These are phyloP conservation scores for Diabrotica balteata DNA, from an alignment of 2,888 invertebrate species.

Conservation along the genomic window DNA sequence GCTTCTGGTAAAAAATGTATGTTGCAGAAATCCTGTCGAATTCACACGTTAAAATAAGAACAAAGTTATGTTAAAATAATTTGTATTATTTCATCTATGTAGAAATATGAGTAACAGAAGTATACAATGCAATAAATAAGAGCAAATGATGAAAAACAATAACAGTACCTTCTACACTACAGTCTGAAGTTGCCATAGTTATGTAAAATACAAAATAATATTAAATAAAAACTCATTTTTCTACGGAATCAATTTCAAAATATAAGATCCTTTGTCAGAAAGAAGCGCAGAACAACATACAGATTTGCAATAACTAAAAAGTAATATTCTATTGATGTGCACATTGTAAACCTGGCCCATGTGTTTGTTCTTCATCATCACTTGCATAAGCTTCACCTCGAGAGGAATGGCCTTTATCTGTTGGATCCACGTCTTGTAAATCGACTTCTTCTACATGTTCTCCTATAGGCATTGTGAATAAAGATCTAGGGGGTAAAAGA, in stretches of 20 bases:
- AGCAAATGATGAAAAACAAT: constrained; percentile 18
- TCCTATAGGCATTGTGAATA: constrained; percentile 74
- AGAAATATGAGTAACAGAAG: constrained; percentile 36
- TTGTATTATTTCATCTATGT: constrained; percentile 33
- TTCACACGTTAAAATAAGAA: constrained; percentile 22
- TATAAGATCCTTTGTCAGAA: constrained; percentile 58
- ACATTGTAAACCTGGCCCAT: constrained; percentile 74
- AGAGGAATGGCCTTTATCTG: constrained; percentile 62
- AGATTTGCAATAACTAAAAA: constrained; percentile 45
- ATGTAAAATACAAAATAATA: constrained; percentile 18
- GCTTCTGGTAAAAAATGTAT: too few relatives aligned
- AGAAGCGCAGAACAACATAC: constrained; percentile 54
- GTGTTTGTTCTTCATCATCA: constrained; percentile 70
- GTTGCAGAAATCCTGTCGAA: too few relatives aligned
- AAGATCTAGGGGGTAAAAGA: constrained; percentile 76
- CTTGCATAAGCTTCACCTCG: constrained; percentile 77
- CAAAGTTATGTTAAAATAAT: constrained; percentile 36
- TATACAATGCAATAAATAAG: constrained; percentile 30
- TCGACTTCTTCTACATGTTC: constrained; percentile 89
- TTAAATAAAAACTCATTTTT: constrained; percentile 38
- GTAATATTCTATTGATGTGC: constrained; percentile 74
- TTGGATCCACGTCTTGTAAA: constrained; percentile 76
- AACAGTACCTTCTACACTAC: constrained; percentile 15
- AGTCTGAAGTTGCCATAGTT: constrained; percentile 28
- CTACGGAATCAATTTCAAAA: constrained; percentile 32